A percentile compares a stretch with the other conserved stretches of the same genome.
Evolutionary conservation across 2,797 vertebrate species (phyloP).

Genomic region (Anisognathus igniventris): DNA sequence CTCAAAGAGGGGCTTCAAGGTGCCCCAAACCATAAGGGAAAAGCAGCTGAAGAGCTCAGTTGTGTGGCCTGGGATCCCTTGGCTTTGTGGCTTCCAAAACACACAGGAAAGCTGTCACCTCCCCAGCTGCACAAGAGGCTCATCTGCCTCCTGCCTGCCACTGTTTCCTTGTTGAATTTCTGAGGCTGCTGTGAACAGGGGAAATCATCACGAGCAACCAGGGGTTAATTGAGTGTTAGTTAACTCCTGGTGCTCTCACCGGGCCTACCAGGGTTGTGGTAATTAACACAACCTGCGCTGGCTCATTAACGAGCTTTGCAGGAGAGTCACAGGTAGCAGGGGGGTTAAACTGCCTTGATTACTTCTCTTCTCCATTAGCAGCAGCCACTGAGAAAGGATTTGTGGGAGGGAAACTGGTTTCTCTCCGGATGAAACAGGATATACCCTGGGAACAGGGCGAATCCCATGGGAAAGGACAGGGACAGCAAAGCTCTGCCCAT

Average conservation of each 20-base stretch:
- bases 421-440: not conserved
- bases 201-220: not conserved
- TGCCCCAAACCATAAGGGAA: not conserved
- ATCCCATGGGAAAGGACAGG: not conserved
- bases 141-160: not conserved
- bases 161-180: not conserved
- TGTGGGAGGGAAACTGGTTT: not conserved
- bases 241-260: constrained; percentile 34
- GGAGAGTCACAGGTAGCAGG: not conserved
- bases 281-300: constrained; percentile 50
- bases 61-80: not conserved
- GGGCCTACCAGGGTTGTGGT: not conserved
- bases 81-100: accelerated
- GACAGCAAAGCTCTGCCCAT: not conserved
- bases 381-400: not conserved
- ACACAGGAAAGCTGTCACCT: not conserved
- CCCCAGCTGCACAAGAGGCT: not conserved
- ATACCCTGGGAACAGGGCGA: not conserved
- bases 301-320: constrained; percentile 26
- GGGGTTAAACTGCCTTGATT: not conserved
- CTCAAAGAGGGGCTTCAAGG: not conserved
- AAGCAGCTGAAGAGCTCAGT: not conserved
- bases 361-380: not conserved
- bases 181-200: not conserved
- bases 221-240: constrained; percentile 47